Conservation (phyloP, 1,140 invertebrate species). For the Pogonus chalceus region DNA sequence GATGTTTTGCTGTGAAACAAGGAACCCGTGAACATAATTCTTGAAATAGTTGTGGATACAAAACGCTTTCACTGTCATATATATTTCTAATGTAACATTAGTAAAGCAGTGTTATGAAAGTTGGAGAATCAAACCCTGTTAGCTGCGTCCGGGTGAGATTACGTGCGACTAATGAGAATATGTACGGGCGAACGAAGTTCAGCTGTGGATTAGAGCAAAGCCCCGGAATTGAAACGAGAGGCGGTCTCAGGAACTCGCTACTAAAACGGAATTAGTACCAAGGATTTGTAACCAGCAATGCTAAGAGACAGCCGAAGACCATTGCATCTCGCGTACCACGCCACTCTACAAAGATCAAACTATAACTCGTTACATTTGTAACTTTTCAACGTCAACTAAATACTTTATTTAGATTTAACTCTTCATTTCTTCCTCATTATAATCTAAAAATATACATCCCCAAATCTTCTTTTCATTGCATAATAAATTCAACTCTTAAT, state of each 20-base stretch:
- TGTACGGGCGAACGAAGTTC: background rate
- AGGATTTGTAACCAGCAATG: background rate
- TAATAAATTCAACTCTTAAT: no score
- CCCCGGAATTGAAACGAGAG: background rate
- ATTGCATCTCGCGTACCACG: background rate
- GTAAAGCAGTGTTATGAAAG: no score
- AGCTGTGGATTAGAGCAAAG: background rate
- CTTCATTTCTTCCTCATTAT: background rate
- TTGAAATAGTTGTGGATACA: no score
- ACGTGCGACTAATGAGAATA: background rate
- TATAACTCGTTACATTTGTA: background rate
- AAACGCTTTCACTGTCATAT: no score
- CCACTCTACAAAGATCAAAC: no score
- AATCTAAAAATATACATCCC: background rate
- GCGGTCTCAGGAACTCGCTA: background rate
- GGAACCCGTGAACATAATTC: no score
- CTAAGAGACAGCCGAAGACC: background rate
- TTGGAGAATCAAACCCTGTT: no score
- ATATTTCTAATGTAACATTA: no score
- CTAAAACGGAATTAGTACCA: background rate
- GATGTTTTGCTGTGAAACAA: no score
- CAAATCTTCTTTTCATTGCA: no score
- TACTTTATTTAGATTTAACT: no score
- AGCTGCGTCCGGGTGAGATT: background rate
- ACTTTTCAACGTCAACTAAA: background rate